phyloP scores from a whole-genome alignment of 2,113 vertebrate genomes.

The Hystrix cristata region DNA sequence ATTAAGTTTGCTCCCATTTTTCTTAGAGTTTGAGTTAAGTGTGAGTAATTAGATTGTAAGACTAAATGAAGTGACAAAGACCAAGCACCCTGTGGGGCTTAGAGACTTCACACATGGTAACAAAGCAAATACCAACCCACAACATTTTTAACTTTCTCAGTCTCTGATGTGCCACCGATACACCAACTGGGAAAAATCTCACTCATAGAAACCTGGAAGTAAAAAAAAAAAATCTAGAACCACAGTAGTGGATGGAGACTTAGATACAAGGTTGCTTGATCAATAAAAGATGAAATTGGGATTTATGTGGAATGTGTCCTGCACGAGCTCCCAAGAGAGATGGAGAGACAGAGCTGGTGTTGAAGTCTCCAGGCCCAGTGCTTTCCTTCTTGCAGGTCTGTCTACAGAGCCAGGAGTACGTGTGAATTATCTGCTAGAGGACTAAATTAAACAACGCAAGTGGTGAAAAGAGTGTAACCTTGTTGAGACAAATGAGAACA shows the following conservation, averaged over 20 bases:
- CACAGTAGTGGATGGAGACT: background rate
- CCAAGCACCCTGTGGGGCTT: background rate
- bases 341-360: background rate
- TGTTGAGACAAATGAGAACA: background rate
- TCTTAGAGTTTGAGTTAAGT: slow-evolving; percentile 29
- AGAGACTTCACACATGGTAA: background rate
- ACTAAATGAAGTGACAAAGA: background rate
- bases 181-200: background rate
- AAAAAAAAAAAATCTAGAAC: background rate
- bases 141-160: background rate
- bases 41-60: background rate
- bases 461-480: background rate
- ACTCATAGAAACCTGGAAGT: background rate
- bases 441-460: background rate
- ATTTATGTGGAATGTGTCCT: background rate
- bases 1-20: slow-evolving; percentile 42
- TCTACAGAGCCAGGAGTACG: background rate
- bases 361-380: background rate
- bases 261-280: background rate
- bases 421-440: background rate
- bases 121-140: background rate
- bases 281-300: slow-evolving; percentile 10
- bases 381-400: background rate
- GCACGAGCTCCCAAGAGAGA: background rate
- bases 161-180: background rate